Evolutionary conservation across 2,888 invertebrate species (phyloP).

Genomic region (Cantharis rufa): DNA sequence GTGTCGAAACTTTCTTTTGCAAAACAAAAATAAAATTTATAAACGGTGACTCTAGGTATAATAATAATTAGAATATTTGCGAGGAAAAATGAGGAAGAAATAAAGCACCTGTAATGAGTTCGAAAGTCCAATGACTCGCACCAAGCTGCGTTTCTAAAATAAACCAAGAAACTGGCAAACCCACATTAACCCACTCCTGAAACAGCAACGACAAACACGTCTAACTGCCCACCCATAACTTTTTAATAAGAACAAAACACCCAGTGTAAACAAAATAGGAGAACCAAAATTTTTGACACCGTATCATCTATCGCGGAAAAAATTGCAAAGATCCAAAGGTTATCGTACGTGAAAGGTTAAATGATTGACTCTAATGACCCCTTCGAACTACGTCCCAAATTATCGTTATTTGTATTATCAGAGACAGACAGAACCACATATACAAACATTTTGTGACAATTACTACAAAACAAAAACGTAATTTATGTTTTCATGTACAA

Average conservation of each 20-base stretch:
- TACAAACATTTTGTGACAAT: slow-evolving; percentile 1
- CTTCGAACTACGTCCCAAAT: slow-evolving; percentile 13
- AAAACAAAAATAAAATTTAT: not conserved
- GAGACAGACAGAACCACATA: slow-evolving; percentile 13
- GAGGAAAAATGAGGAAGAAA: slow-evolving; percentile 21
- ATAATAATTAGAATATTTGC: not conserved
- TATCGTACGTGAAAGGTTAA: slow-evolving; percentile 21
- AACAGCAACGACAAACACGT: slow-evolving; percentile 14
- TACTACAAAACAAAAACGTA: not conserved
- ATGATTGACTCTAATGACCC: slow-evolving; percentile 12
- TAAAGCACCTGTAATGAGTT: slow-evolving; percentile 36
- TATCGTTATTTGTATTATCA: slow-evolving; percentile 14
- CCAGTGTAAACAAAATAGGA: not conserved
- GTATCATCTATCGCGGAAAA: not conserved
- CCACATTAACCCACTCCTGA: slow-evolving; percentile 21
- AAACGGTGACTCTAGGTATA: not conserved
- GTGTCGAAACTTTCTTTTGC: not conserved
- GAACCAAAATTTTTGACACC: slow-evolving; percentile 3
- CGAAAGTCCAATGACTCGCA: slow-evolving; percentile 36
- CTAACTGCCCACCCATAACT: slow-evolving; percentile 13
- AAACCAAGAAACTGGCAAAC: slow-evolving; percentile 23
- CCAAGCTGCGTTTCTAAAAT: slow-evolving; percentile 27
- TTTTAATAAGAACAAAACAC: slow-evolving; percentile 9
- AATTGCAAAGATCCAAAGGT: slow-evolving; percentile 7
- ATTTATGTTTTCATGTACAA: not conserved